Evolutionary conservation across 1,140 invertebrate species (phyloP), one percentile per base, ranked within the genome.

Genomic region (Amyelois transitella): DNA sequence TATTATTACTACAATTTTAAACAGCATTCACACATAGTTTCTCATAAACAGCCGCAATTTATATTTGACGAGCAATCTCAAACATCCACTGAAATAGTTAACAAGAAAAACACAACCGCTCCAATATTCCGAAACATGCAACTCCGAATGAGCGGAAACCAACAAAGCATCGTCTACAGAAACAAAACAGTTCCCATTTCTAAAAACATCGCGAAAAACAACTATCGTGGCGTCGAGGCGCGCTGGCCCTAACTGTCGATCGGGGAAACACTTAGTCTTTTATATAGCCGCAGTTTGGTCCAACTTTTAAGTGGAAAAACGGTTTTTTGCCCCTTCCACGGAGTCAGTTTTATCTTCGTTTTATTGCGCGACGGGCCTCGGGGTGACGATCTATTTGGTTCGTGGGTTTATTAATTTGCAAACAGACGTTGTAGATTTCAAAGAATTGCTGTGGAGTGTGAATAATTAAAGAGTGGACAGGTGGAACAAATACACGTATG

Each of bases 291-390:
- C 67, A 67, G 67, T 72, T 67, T 61, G 58, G 47, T 53, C 53
- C 66, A 72, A 79, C 65, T 79, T 79, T 75, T 77, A 79, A 79
- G 66, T 76, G 74, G 75, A 67, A 79, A 73, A 72, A 65, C 64
- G 64, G 63, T 58, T 60, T 62, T 66, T 64, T 59, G 63, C 57
- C 44, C 61, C 62, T 62, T 64, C 47, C 69, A 63, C 69, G 66
- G 58, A 62, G 59, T 54, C 59, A 59, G 63, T 72, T 71, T 76
- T 75, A 79, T 69, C 49, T 66, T 52, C 47, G 8, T 72, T 69
- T 72, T 62, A 69, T 69, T 62, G 59, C 62, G 55, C 47, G 54
- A 60, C 48, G 51, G 60, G 49, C 58, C 60, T 55, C 25, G 49
- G 44, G 32, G 32, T 38, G 32, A 38, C 12, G 12, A 38, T 38